Base-by-base conservation (phyloP, 92 coral and sea anemone genomes). In the Galaxea fascicularis region DNA sequence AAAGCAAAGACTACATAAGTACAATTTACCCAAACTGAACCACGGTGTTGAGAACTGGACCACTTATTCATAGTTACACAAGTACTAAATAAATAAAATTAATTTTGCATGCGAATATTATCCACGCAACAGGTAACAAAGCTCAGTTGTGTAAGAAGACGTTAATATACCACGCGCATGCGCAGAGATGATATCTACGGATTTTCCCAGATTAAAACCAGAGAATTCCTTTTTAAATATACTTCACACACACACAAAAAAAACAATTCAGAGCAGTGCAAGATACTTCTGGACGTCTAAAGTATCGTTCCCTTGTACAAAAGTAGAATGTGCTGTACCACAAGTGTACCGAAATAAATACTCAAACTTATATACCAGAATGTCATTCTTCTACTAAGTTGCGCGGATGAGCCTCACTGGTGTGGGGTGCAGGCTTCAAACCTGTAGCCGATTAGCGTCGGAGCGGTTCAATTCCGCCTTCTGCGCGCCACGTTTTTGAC, bases 401-500 rank as follows among this genome's bases (percentile, higher is more conserved):
- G 98, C 98, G 96, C 91, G 98, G 93, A 95, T 95, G 98, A 95
- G 87, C 98, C 93, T 95, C 98, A 95, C 97, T 95, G 98, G 98
- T 93, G 97, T 95, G 98, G 98, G 95, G 98, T 95, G 97, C 98
- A 95, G 98, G 98, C 97, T 95, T 95, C 98, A 95, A 95, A 95
- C 98, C 98, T 95, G 98, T 95, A 95, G 98, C 95, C 94, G 95
- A 95, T 84, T 92, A 94, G 93, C 95, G 98, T 94, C 94, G 98
- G 98, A 95, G 98, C 85, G 98, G 98, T 94, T 95, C 98, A 65
- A 94, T 95, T 95, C 98, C 95, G 90, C 98, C 98, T 95, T 95
- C 91, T 93, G 98, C 95, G 98, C 98, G 98, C 0, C 15, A 0
- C 0, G 8, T 22, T 81, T 79, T 81, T 26, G 13, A 44, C 21